Evolutionary conservation across 1,140 invertebrate species (phyloP).

Genomic region (Drosophila truncata): DNA sequence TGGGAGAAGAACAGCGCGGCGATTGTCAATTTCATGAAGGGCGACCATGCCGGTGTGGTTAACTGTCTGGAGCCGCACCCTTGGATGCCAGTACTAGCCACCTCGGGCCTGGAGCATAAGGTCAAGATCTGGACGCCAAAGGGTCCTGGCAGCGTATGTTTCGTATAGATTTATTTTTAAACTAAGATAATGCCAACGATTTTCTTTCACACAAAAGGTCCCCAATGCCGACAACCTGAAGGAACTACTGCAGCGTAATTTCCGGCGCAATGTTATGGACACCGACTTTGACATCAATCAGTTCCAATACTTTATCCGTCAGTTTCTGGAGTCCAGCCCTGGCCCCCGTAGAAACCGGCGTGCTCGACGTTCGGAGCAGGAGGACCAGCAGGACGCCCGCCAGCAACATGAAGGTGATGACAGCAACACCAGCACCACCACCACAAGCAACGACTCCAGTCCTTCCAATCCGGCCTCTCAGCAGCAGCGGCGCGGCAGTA

Average conservation of each 20-base stretch:
- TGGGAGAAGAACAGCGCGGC: constrained; percentile 96
- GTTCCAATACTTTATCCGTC: constrained; percentile 68
- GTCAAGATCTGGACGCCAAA: constrained; percentile 97
- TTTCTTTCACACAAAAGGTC: constrained; percentile 85
- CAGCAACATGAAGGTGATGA: background rate
- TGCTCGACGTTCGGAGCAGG: background rate
- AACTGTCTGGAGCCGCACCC: constrained; percentile 97
- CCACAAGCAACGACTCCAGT: background rate
- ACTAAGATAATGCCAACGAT: background rate
- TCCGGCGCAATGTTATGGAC: constrained; percentile 51
- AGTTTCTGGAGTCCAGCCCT: constrained; percentile 39
- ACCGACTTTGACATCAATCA: constrained; percentile 53
- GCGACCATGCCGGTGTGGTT: constrained; percentile 94
- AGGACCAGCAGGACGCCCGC: background rate
- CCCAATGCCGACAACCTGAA: constrained; percentile 86
- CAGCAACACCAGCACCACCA: constrained; percentile 8
- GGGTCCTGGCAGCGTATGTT: constrained; percentile 85
- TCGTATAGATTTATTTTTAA: background rate
- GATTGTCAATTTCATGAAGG: constrained; percentile 94
- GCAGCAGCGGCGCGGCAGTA: background rate
- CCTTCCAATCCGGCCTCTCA: constrained; percentile 1
- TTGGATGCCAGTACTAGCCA: constrained; percentile 93
- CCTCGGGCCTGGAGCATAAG: constrained; percentile 93
- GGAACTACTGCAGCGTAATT: constrained; percentile 60
- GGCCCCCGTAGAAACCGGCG: background rate